These are phyloP conservation scores for Anastrepha obliqua DNA, from an alignment of 1,140 invertebrate genomes.

Conservation along the genomic window DNA sequence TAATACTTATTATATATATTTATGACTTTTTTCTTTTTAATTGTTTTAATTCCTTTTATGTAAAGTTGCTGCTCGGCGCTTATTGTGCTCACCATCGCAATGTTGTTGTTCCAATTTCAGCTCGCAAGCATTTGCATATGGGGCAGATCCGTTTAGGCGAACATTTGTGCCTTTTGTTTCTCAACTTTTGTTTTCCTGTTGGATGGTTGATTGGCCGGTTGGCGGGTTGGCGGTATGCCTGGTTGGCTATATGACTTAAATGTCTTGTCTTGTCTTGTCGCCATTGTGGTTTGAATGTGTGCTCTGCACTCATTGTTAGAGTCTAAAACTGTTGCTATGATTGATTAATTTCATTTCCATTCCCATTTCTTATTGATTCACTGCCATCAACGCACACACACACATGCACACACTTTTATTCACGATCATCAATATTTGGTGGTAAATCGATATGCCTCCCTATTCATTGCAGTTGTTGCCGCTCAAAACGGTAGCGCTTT, in stretches of 20 bases:
- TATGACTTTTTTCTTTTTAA: not conserved
- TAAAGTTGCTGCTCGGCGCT: not conserved
- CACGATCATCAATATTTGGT: not conserved
- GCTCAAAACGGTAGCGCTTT: conserved; percentile 32
- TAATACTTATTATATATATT: conserved; percentile 61
- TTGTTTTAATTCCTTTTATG: conserved; percentile 7
- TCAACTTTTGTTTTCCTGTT: not conserved
- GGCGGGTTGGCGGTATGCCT: not conserved
- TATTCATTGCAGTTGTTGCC: not conserved
- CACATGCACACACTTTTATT: not conserved
- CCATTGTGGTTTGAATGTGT: not conserved
- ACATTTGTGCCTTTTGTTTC: conserved; percentile 14
- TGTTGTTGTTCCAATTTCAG: not conserved
- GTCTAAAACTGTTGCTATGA: conserved; percentile 60
- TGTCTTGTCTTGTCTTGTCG: not conserved
- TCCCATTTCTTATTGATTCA: conserved; percentile 57
- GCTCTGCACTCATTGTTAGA: not conserved
- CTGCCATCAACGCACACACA: conserved; percentile 30
- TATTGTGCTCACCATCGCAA: not conserved
- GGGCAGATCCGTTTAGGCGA: conserved; percentile 55
- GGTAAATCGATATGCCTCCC: not conserved
- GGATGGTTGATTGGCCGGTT: not conserved
- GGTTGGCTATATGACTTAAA: not conserved
- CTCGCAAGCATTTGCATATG: conserved; percentile 17
- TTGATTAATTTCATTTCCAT: conserved; percentile 74